Base-by-base conservation (phyloP, 2,113 vertebrate species). In the Sylvilagus bachmani region DNA sequence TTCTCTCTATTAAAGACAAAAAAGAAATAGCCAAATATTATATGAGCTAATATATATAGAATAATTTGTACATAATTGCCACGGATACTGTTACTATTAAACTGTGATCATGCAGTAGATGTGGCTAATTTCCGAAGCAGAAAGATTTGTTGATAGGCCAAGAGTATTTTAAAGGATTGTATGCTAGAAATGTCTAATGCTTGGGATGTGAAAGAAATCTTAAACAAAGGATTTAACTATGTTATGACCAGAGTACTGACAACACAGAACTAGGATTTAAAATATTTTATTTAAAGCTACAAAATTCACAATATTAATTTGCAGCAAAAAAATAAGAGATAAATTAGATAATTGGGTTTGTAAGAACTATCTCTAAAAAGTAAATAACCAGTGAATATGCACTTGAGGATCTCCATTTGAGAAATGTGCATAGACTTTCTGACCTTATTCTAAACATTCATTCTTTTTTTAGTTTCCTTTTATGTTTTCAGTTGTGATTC, bases 1-100 rank as follows among this genome's bases (percentile, higher is more conserved):
- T 67, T 67, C 55, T 36, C 73, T 64, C 33, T 77, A 89, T 69
- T 66, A 80, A 93, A 90, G 21, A 53, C n/a, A 89, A 85, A 89
- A 1, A 55, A 89, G 17, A 67, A 24, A 51, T 86, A 73, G 21
- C 71, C 79, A 10, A 71, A 80, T 24, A 67, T 64, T 81, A 33
- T 16, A 38, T 21, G 38, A 80, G 29, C 38, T 64, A 66, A 61
- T 31, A 36, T 58, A 88, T 31, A 31, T 38, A 82, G 4, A 89
- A 38, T 19, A 79, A 33, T 6, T 10, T 49, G 19, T 14, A 95
- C 53, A 78, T 49, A 88, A 38, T 27, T 55, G 62, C 36, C 27
- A 62, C 7, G 27, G 7, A 44, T 89, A 58, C 33, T 93, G 8
- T 16, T 94, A 24, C 38, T 71, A 1, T 71, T 62, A 81, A 66